phyloP scores from a whole-genome alignment of 2,888 invertebrate genomes.

The Mythimna vitellina region DNA sequence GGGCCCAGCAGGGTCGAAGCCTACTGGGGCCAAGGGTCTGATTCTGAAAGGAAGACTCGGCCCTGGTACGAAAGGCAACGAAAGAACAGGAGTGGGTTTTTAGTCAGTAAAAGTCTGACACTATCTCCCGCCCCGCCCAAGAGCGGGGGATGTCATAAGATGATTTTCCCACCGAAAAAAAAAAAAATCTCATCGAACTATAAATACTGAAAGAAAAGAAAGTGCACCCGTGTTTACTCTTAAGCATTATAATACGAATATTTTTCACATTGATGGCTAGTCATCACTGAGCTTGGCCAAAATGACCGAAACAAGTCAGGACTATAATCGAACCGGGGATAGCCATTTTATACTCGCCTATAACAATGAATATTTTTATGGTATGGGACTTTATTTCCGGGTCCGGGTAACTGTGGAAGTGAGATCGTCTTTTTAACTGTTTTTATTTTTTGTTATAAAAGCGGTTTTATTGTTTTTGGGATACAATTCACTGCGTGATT shows the following conservation, averaged over 20 bases:
- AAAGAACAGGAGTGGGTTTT: too few relatives aligned
- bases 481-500: background rate
- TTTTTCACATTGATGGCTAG: background rate
- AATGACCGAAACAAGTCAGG: background rate
- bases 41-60: too few relatives aligned
- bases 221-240: background rate
- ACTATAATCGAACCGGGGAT: conserved; percentile 1
- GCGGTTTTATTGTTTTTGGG: conserved; percentile 8
- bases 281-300: background rate
- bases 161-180: too few relatives aligned
- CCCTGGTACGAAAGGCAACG: too few relatives aligned
- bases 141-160: too few relatives aligned
- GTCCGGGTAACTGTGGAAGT: background rate
- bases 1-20: too few relatives aligned
- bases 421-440: conserved; percentile 9
- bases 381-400: conserved; percentile 8
- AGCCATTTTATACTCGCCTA: conserved; percentile 11
- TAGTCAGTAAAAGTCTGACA: too few relatives aligned
- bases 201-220: background rate
- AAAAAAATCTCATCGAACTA: background rate
- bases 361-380: conserved; percentile 35
- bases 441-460: conserved; percentile 23
- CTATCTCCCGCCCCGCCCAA: too few relatives aligned
- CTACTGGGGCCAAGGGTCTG: too few relatives aligned
- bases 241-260: background rate